Base-by-base conservation (phyloP, 2,888 invertebrate species). In the Parthenolecanium corni region DNA sequence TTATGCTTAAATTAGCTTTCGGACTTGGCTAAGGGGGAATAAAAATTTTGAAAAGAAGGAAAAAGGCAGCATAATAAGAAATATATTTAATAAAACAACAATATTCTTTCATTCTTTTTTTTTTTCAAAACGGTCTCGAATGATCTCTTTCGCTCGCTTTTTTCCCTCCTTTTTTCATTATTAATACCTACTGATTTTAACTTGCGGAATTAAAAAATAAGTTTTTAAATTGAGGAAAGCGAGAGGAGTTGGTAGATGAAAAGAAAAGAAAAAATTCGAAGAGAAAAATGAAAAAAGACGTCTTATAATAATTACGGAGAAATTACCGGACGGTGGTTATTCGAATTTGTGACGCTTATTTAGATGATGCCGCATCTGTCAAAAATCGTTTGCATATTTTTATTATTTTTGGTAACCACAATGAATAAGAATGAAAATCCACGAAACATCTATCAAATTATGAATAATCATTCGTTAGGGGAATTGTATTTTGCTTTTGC, bases 31-130 rank as follows among this genome's bases (percentile, higher is more conserved):
- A 31, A 31, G 9, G 9, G 9, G 9, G 4, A 31, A 31, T 12
- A 54, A 54, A 54, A 54, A 58, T 25, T 42, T 20, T 11, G 23
- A 20, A 44, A 42, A 20, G 31, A 47, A 58, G 31, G 31, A 36
- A 47, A 47, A 58, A 58, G 36, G 54, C 14, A 42, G 44, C 11
- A 54, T 54, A 54, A 58, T 47, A 58, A 58, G 57, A 58, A 58
- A 58, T 47, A n/a, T n/a, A 58, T 58, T 58, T 31, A 58, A 58
- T 58, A 58, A 58, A 47, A n/a, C 31, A 58, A 58, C 57, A 31
- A 47, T 58, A 23, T 40, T 44, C 42, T 54, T 49, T 54, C 42
- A 6, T 42, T 58, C 44, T 40, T 44, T 54, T 54, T 49, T 54
- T 54, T 42, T 42, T 12, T 38, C n/a, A 12, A 21, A 18, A 31